Evolutionary conservation across 2,888 invertebrate genomes (phyloP).

Genomic region (Sesamia inferens): DNA sequence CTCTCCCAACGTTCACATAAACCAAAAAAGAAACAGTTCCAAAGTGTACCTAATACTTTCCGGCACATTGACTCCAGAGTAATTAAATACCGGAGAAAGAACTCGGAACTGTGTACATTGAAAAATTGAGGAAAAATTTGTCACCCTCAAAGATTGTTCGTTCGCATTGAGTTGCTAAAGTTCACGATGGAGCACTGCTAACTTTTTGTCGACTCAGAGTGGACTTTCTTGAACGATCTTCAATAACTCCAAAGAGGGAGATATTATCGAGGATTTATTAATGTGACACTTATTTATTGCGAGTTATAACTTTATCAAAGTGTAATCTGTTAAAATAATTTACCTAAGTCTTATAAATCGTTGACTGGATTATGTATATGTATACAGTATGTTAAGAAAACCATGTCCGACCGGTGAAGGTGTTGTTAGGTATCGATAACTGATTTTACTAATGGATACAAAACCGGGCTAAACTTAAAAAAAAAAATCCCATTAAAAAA

Average conservation of each 20-base stretch:
- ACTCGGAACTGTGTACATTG: conserved; percentile 49
- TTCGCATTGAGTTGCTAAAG: conserved; percentile 59
- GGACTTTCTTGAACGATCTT: conserved; percentile 54
- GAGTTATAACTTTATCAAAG: conserved; percentile 1
- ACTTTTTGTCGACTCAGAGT: conserved; percentile 61
- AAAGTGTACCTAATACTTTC: conserved; percentile 53
- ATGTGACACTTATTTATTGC: conserved; percentile 42
- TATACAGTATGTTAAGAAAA: too few species aligned
- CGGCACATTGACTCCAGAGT: conserved; percentile 57
- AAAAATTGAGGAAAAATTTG: conserved; percentile 65
- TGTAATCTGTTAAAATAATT: not conserved
- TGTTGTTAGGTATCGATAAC: too few species aligned
- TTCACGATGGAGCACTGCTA: conserved; percentile 45
- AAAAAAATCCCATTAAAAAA: too few species aligned
- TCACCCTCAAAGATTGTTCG: conserved; percentile 61
- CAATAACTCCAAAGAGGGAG: conserved; percentile 52
- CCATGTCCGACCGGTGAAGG: too few species aligned
- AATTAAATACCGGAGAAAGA: conserved; percentile 59
- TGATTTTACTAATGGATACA: too few species aligned
- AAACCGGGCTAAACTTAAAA: too few species aligned
- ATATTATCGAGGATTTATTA: conserved; percentile 55
- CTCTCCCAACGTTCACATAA: conserved; percentile 35
- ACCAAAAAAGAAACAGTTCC: conserved; percentile 45
- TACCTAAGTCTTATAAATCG: not conserved
- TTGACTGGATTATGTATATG: not conserved